phyloP scores from a whole-genome alignment of 2,113 vertebrate genomes.

The Leucosticte australis region DNA sequence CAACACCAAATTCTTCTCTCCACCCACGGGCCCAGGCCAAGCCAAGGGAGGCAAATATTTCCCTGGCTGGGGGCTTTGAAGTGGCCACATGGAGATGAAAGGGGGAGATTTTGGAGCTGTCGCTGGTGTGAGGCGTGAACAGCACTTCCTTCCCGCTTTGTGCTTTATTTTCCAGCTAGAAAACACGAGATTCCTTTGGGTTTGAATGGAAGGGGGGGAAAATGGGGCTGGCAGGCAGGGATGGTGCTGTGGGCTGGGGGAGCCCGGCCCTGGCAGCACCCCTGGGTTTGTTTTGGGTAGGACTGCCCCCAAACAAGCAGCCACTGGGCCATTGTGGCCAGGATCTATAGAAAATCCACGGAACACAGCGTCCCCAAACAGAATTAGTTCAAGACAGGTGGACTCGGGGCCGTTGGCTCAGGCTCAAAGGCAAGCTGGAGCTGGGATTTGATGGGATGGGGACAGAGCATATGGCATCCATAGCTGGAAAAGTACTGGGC shows the following conservation, averaged over 20 bases:
- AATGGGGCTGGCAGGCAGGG: neutral
- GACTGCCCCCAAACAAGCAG: neutral
- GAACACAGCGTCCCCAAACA: slow-evolving; percentile 3
- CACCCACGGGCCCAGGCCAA: slow-evolving; percentile 29
- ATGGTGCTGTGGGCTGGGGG: neutral
- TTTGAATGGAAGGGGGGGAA: neutral
- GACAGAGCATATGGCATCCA: neutral
- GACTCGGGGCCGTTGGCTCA: neutral
- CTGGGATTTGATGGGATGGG: slow-evolving; percentile 30
- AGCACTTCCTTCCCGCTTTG: neutral
- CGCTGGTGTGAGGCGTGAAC: neutral
- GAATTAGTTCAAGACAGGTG: slow-evolving; percentile 47
- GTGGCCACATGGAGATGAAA: slow-evolving; percentile 54
- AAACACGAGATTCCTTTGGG: fast-evolving
- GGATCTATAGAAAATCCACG: neutral
- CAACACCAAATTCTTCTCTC: slow-evolving; percentile 36
- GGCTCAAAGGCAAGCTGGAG: slow-evolving; percentile 30
- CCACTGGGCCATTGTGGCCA: neutral
- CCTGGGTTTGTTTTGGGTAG: neutral
- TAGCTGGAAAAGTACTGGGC: slow-evolving; percentile 52
- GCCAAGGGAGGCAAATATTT: slow-evolving; percentile 39
- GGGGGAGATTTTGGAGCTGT: neutral
- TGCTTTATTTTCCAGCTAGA: neutral
- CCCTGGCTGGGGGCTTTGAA: slow-evolving; percentile 55
- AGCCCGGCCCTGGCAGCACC: neutral